Evolutionary conservation across 2,888 invertebrate species (phyloP).

Genomic region (Schrankia costaestrigalis): DNA sequence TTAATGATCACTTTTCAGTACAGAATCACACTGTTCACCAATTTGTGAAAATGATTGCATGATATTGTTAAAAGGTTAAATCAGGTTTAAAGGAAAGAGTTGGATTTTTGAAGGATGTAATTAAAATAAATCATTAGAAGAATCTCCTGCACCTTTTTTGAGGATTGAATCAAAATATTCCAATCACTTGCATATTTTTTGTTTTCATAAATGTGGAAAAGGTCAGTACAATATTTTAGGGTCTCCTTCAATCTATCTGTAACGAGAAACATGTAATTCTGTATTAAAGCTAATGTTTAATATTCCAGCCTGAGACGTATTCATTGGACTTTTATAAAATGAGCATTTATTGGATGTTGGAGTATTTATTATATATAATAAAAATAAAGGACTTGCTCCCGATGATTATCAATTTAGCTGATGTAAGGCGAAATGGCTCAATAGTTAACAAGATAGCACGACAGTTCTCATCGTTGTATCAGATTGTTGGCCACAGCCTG

Average conservation of each 20-base stretch:
- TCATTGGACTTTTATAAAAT: conserved; percentile 76
- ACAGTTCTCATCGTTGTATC: conserved; percentile 43
- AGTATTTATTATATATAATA: conserved; percentile 70
- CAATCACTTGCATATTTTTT: conserved; percentile 52
- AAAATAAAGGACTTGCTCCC: conserved; percentile 63
- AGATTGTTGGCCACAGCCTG: conserved; percentile 37
- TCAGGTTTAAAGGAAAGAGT: conserved; percentile 25
- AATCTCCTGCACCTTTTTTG: conserved; percentile 41
- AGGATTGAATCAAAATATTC: conserved; percentile 43
- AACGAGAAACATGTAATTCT: conserved; percentile 60
- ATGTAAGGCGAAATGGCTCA: conserved; percentile 54
- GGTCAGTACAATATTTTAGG: conserved; percentile 74
- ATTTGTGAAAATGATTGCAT: conserved; percentile 56
- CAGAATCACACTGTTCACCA: conserved; percentile 63
- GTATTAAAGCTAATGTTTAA: conserved; percentile 80
- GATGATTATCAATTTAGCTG: conserved; percentile 66
- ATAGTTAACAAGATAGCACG: conserved; percentile 48
- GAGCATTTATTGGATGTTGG: conserved; percentile 73
- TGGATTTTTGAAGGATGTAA: conserved; percentile 34
- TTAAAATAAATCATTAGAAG: conserved; percentile 34
- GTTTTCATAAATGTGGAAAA: conserved; percentile 51
- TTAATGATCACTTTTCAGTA: conserved; percentile 77
- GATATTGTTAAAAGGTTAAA: conserved; percentile 26
- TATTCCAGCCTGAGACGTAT: conserved; percentile 77
- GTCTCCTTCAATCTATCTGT: conserved; percentile 60